phyloP scores from a whole-genome alignment of 2,797 vertebrate species.

The Microtus agrestis region DNA sequence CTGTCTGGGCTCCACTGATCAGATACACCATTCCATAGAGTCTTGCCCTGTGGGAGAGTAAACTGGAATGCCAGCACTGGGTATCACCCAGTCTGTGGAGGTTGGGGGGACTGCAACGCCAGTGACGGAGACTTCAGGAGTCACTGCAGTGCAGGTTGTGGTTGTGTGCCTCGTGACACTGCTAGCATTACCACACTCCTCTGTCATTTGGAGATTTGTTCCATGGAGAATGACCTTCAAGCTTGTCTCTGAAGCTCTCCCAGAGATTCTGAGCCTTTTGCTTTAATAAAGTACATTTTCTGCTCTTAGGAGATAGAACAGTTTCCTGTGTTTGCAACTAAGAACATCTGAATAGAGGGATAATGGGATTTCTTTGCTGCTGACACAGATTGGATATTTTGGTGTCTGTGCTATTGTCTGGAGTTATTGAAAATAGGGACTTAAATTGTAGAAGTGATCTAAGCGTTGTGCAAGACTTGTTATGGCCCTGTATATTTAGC shows the following conservation, averaged over 20 bases:
- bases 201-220: background rate
- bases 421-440: constrained; percentile 53
- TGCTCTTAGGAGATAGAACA: constrained; percentile 1
- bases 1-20: background rate
- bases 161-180: too few relatives aligned
- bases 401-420: constrained; percentile 57
- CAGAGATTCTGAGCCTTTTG: constrained; percentile 25
- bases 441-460: constrained; percentile 69
- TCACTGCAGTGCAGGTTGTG: background rate
- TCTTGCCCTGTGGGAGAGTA: background rate
- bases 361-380: constrained; percentile 52
- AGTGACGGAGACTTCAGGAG: background rate
- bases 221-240: background rate
- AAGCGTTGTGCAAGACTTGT: constrained; percentile 25
- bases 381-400: constrained; percentile 59
- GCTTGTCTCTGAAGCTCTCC: background rate
- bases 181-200: background rate
- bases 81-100: background rate
- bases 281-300: constrained; percentile 43
- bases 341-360: constrained; percentile 34
- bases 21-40: background rate
- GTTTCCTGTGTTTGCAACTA: constrained; percentile 58
- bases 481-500: constrained; percentile 56
- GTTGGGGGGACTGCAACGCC: background rate
- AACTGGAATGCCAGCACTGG: background rate